Evolutionary conservation across 2,113 vertebrate species (phyloP), one percentile per base, ranked within the genome.

Genomic region (Platichthys flesus): DNA sequence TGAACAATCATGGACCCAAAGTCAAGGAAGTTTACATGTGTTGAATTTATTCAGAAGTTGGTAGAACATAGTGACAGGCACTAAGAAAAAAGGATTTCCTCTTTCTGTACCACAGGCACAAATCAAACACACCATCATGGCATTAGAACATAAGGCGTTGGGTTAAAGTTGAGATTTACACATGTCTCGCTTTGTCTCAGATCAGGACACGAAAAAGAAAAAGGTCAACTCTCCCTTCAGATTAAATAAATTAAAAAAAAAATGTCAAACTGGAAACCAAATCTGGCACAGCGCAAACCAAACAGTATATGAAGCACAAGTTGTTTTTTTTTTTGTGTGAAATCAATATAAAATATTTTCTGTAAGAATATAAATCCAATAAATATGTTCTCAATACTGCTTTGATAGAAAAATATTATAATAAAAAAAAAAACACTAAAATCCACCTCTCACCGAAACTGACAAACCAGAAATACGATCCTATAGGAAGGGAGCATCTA

Each of bases 61-160:
- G 55, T 64, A 85, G 60, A 81, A 78, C 40, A 68, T 61, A 79
- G 66, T 81, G 83, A 85, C 83, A 88, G 85, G 83, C 84, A 89
- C 85, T 56, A 64, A 77, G 51, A 85, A 83, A 83, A 65, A 57
- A 65, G 18, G 28, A 75, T 67, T 70, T 51, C 51, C 64, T 56
- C 54, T 45, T 45, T 84, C 69, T 92, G 90, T 88, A 85, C 87
- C 90, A 92, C 82, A 90, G 91, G 89, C 86, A 92, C 90, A 88
- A 88, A 86, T 77, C 61, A 80, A 91, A 90, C 75, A 90, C 47
- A 70, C 86, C 91, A 13, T 18, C 45, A 28, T 63, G 87, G 82
- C 84, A 80, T 83, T 76, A 69, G 35, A 88, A 87, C 79, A 75
- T 89, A 93, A 92, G 92, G 90, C 83, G 69, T 67, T 72, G 64